Base-by-base conservation (phyloP, 2,888 invertebrate genomes). In the Cataglyphis albicans region DNA sequence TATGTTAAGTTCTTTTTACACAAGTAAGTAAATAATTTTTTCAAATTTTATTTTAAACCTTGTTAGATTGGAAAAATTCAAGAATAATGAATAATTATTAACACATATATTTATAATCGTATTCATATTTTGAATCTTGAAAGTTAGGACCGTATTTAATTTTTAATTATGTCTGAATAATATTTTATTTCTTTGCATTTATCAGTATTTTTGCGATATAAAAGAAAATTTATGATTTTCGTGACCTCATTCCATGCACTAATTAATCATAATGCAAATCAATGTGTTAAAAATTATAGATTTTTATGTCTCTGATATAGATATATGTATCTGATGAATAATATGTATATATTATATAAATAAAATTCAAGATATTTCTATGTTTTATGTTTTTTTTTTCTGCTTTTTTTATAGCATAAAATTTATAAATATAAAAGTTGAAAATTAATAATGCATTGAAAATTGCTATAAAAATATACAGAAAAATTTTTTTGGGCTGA, bases 201-300 rank as follows among this genome's bases (percentile, higher is more conserved):
- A 48, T 48, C 4, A 3, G 10, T 10, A 5, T 67, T 67, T 67
- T 44, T 5, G 9, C n/a, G 25, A 25, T 67, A 44, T 18, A 44
- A 4, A 18, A 67, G 18, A 44, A 18, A 44, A 25, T 38, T 0
- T 15, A 44, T 25, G 0, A 5, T 15, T 44, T 10, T 15, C 44
- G 6, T 21, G 44, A 67, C 1, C 10, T 67, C 1, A 67, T 29
- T 67, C 41, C 29, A 21, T 6, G 32, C 29, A 29, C 9, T 29
- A 44, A 67, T 44, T 67, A 10, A 63, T 63, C 21, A 41, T 6
- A 21, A 65, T 41, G 21, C 35, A 7, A 12, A 5, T 64, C 3
- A 38, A 38, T 65, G 7, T 41, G 15, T 65, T 25, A 41, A 15
- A 65, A 75, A 52, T 75, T 75, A 65, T n/a, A 38, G 52, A 38